Conservation (phyloP, 2,888 invertebrate genomes). For the Endomychus coccineus region DNA sequence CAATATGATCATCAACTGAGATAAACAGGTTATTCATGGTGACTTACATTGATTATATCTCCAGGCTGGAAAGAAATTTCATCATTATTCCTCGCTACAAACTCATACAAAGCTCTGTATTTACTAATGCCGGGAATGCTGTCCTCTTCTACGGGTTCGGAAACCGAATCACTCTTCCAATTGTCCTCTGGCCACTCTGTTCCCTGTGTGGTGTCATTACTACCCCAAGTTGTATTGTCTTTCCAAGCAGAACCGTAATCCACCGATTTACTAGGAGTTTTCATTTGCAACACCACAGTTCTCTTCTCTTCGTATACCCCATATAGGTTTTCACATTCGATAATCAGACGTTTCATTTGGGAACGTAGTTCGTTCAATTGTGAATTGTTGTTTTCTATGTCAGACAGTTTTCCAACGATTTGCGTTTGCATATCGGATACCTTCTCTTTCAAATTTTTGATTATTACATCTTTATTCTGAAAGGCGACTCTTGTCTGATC, state of each 20-base stretch:
- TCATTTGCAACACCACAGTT: constrained; percentile 43
- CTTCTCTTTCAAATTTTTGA: constrained; percentile 57
- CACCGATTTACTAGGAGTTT: constrained; percentile 37
- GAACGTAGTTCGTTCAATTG: constrained; percentile 67
- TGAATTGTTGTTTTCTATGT: constrained; percentile 72
- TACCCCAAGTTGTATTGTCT: constrained; percentile 48
- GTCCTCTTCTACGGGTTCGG: constrained; percentile 24
- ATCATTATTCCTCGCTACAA: constrained; percentile 84
- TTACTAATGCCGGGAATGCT: constrained; percentile 43
- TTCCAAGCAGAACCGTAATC: constrained; percentile 53
- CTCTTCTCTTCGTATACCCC: constrained; percentile 62
- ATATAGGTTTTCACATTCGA: constrained; percentile 62
- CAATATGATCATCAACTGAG: too few species aligned
- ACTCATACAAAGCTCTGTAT: constrained; percentile 90
- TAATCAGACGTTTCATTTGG: constrained; percentile 57
- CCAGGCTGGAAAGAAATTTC: constrained; percentile 92
- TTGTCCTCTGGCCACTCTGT: constrained; percentile 48
- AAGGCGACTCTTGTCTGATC: constrained; percentile 55
- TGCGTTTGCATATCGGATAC: constrained; percentile 70
- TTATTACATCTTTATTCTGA: constrained; percentile 58
- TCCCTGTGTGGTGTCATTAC: constrained; percentile 13
- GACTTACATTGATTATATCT: constrained; percentile 82
- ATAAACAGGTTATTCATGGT: too few species aligned
- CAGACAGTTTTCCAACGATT: constrained; percentile 68
- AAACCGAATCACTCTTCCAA: constrained; percentile 30